Base-by-base conservation (phyloP, 1,140 invertebrate genomes). In the Danaus plexippus region DNA sequence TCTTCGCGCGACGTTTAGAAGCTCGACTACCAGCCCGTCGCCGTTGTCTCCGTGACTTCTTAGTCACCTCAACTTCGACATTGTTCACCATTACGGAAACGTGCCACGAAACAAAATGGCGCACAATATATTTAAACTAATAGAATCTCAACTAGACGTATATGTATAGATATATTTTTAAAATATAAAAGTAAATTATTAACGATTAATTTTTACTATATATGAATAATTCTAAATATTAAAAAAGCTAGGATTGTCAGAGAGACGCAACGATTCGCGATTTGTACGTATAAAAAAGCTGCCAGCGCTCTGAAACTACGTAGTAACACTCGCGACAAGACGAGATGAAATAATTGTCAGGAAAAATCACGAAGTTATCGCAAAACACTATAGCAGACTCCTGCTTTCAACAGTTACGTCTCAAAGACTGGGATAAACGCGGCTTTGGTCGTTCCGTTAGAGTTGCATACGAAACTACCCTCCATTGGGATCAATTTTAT, bases 31-130 rank as follows among this genome's bases (percentile, higher is more conserved):
- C 69, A 3, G 68, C 63, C 50, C 77, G 69, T 46, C 78, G 77
- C 9, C 72, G 61, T 45, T 71, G 66, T 42, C 71, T 73, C 15
- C 73, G 67, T 13, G 64, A 52, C 52, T 73, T 75, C 58, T 74
- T 79, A 45, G 50, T 46, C 12, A 62, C 71, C 11, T 78, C 75
- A 42, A 47, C 62, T 13, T 60, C 53, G 43, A 59, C 57, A 43
- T 80, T 83, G 53, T 59, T 79, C 18, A 75, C 73, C 74, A 83
- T 81, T 51, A 52, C 56, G 50, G 43, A 46, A 58, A 71, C 58
- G 59, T 68, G 60, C 11, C 61, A 68, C 54, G 13, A 49, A 44
- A 80, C 75, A 85, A 82, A 80, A 83, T 83, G 78, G 80, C 78
- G 77, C 55, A 54, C n/a, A 22, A 55, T 43, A 67, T 53, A 63